These are phyloP conservation scores for Cottoperca gobio DNA, from an alignment of 2,797 vertebrate species.

Conservation along the genomic window DNA sequence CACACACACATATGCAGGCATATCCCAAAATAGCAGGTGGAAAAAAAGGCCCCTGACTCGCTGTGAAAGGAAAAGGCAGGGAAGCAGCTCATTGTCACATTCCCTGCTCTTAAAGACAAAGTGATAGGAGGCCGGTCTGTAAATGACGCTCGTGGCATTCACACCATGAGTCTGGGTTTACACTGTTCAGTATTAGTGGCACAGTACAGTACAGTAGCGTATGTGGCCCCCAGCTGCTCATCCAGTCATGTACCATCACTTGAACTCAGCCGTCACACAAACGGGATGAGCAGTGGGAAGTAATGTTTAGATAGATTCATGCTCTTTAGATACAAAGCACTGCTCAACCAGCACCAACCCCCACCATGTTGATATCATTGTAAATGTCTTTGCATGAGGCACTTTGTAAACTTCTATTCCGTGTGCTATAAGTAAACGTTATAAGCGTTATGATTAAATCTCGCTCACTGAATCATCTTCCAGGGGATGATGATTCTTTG, in stretches of 20 bases:
- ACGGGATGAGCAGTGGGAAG: neutral
- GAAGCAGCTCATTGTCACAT: constrained; percentile 94
- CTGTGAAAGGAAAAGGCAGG: neutral
- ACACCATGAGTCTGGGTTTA: constrained; percentile 72
- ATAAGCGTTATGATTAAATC: neutral
- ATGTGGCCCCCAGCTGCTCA: constrained; percentile 34
- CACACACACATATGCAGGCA: neutral
- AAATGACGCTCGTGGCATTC: constrained; percentile 85
- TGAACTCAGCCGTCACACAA: too few species aligned
- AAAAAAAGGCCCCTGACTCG: neutral
- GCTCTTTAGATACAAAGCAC: neutral
- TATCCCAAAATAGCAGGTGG: constrained; percentile 37
- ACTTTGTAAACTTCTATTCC: neutral
- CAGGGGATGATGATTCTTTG: neutral
- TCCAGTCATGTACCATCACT: neutral
- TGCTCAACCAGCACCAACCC: neutral
- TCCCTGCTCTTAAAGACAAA: constrained; percentile 80
- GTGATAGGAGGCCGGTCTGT: constrained; percentile 66
- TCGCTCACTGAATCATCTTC: neutral
- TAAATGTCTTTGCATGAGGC: neutral
- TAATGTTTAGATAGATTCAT: neutral
- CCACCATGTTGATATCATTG: neutral
- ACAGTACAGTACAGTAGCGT: neutral
- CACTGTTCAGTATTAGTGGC: neutral
- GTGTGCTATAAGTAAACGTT: neutral